A percentile compares a stretch with the other conserved stretches of the same genome.
These are phyloP conservation scores for Eubasilissa splendida DNA, from an alignment of 2,888 invertebrate species.

Conservation along the genomic window DNA sequence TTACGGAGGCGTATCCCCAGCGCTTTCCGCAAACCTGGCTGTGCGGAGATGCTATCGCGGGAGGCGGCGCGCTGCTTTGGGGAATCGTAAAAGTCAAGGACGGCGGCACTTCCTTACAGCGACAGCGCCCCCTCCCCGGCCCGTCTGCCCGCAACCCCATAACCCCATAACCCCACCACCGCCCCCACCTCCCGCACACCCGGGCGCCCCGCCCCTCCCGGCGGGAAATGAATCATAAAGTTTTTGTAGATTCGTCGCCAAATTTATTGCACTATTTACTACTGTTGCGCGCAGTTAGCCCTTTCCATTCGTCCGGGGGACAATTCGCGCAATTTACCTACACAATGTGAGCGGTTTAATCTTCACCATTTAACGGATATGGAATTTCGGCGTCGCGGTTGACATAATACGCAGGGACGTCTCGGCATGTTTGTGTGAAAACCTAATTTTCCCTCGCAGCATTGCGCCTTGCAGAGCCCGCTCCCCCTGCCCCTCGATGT, in stretches of 20 bases:
- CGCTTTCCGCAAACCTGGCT: constrained; percentile 45
- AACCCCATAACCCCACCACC: constrained; percentile 11
- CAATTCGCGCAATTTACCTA: not conserved
- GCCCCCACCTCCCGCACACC: constrained; percentile 33
- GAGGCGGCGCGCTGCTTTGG: constrained; percentile 42
- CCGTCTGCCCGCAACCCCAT: constrained; percentile 14
- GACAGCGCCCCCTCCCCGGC: constrained; percentile 43
- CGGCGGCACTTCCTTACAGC: constrained; percentile 52
- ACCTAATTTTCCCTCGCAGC: constrained; percentile 26
- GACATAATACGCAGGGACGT: not conserved
- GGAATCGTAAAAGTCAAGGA: constrained; percentile 54
- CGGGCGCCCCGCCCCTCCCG: constrained; percentile 12
- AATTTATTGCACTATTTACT: constrained; percentile 44
- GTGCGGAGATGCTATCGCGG: constrained; percentile 45
- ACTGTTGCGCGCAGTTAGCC: constrained; percentile 16
- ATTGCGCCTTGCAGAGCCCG: constrained; percentile 38
- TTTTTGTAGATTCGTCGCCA: constrained; percentile 37
- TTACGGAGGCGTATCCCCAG: constrained; percentile 41
- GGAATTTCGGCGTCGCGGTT: constrained; percentile 13
- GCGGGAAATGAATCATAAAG: constrained; percentile 45
- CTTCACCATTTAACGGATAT: constrained; percentile 16
- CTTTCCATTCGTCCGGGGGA: too few relatives aligned
- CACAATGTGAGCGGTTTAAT: not conserved
- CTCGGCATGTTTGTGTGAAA: constrained; percentile 4
- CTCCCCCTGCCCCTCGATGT: constrained; percentile 1